These are phyloP conservation scores for Scaptomyza hsui DNA, from an alignment of 1,140 invertebrate species.

Conservation along the genomic window DNA sequence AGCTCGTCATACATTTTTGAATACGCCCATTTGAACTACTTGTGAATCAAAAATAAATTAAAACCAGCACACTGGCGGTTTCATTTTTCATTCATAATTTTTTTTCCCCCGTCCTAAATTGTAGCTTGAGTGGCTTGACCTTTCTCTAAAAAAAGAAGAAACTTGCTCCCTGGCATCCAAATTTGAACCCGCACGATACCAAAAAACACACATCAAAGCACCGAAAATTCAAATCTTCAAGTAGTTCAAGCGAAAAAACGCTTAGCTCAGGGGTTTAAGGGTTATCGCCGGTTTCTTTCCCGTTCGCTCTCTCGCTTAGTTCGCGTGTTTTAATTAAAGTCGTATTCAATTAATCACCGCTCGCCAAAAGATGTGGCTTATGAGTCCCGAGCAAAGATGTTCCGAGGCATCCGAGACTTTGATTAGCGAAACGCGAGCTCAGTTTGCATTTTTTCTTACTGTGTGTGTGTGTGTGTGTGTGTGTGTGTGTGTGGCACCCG, in stretches of 20 bases:
- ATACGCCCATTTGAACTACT: conserved; percentile 1
- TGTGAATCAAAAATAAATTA: background rate
- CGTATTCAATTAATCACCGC: conserved; percentile 66
- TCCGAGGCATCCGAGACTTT: conserved; percentile 45
- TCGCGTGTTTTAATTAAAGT: conserved; percentile 61
- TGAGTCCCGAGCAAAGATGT: conserved; percentile 9
- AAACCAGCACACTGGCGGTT: background rate
- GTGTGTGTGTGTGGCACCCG: no score
- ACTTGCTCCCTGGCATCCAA: conserved; percentile 17
- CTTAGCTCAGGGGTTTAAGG: conserved; percentile 7
- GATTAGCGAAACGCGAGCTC: conserved; percentile 59
- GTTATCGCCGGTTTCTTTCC: background rate
- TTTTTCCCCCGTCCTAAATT: background rate
- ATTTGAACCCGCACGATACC: conserved; percentile 25
- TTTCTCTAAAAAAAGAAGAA: background rate
- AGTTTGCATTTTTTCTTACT: background rate
- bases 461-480: no score
- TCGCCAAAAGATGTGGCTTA: conserved; percentile 39
- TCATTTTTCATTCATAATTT: no score
- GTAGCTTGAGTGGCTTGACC: background rate
- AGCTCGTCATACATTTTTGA: conserved; percentile 17
- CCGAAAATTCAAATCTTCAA: conserved; percentile 46
- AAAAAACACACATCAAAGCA: conserved; percentile 56
- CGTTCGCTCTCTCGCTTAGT: background rate
- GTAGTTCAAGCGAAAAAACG: conserved; percentile 16